Evolutionary conservation across 2,113 vertebrate species (phyloP), one percentile per base, ranked within the genome.

Genomic region (Sylvilagus bachmani): DNA sequence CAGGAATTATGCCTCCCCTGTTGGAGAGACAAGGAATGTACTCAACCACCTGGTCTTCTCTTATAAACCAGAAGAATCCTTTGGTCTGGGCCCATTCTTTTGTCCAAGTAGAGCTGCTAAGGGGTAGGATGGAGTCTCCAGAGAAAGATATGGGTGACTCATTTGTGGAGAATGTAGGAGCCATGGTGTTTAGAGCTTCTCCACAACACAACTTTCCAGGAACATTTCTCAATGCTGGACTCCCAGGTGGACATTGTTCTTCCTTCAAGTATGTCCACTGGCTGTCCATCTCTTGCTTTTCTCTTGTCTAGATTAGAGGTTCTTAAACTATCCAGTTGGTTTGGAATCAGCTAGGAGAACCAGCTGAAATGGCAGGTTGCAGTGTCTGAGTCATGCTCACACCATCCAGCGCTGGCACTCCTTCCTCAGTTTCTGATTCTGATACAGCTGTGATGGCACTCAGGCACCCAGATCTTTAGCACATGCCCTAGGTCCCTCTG

Each of bases 311-410:
- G 6, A 25, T 38, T 61, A 29, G 33, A 82, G 10, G 44, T 38
- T 44, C 25, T 83, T 33, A 62, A 67, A n/a, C 0, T 10, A 38
- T 16, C 49, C 33, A 74, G 11, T 5, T 67, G 10, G 10, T 7
- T 58, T 17, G 19, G 10, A 29, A 13, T 53, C 17, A 44, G 6
- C 36, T 44, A 19, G 53, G 27, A 49, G 58, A 44, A 49, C 17
- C 90, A 44, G 8, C 16, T 12, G 33, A 66, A 9, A 16, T 4
- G 58, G 5, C 11, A 19, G 22, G 1, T 13, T 13, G 17, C 58
- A 49, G 44, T 22, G 19, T 8, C 6, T 13, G 21, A 14, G 8
- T 1, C 5, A 3, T 5, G 1, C 0, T 13, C 14, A 9, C 2
- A 14, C 12, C 19, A 3, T 5, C 24, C 25, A 11, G 22, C 22